Conservation (phyloP, 2,888 invertebrate species). For the Petrolisthes manimaculis region DNA sequence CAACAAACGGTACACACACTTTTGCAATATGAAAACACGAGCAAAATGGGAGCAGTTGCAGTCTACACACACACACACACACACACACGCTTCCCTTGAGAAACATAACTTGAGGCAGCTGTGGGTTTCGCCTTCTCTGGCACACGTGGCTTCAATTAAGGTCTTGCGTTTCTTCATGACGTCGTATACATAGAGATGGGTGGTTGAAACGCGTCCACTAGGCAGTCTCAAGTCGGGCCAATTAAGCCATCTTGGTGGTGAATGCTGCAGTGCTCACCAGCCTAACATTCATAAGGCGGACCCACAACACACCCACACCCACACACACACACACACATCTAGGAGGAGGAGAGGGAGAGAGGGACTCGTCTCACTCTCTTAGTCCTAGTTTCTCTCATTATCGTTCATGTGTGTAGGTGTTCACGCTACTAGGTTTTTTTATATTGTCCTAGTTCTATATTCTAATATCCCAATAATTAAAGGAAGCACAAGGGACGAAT, state of each 20-base stretch:
- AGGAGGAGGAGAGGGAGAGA: too few relatives aligned
- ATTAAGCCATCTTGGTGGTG: constrained; percentile 42
- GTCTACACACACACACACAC: constrained; percentile 21
- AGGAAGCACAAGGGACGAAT: too few relatives aligned
- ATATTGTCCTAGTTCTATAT: too few relatives aligned
- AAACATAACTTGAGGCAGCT: constrained; percentile 20
- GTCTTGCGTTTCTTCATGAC: constrained; percentile 37
- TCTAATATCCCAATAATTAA: too few relatives aligned
- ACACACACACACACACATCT: neutral
- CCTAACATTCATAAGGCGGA: constrained; percentile 38
- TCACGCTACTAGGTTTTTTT: too few relatives aligned
- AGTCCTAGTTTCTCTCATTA: too few relatives aligned
- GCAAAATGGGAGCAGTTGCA: neutral
- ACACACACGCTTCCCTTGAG: constrained; percentile 13
- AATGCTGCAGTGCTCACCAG: constrained; percentile 29
- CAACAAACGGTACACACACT: neutral
- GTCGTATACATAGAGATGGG: constrained; percentile 46
- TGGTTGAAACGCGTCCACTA: constrained; percentile 25
- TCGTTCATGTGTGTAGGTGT: too few relatives aligned
- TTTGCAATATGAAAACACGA: neutral
- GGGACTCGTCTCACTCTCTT: too few relatives aligned
- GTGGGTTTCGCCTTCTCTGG: neutral
- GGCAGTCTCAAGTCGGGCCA: constrained; percentile 44
- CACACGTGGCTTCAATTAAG: constrained; percentile 24
- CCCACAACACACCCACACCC: neutral